These are phyloP conservation scores for Bombus waltoni DNA, from an alignment of 1,140 invertebrate species.

Conservation along the genomic window DNA sequence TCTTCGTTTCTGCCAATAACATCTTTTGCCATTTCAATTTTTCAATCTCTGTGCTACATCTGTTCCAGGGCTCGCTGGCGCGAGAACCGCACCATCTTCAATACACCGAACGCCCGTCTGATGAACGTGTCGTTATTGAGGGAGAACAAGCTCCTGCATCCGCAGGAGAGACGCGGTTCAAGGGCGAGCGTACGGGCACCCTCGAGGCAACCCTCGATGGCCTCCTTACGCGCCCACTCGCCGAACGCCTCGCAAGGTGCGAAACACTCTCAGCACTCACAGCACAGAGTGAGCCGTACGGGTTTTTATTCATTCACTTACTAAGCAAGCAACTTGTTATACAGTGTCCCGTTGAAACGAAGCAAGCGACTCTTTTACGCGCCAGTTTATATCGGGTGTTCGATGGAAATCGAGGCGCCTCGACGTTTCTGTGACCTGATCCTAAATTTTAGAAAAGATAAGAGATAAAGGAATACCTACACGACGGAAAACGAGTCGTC, in stretches of 20 bases:
- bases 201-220: slow-evolving; percentile 91
- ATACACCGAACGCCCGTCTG: slow-evolving; percentile 95
- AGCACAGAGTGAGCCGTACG: slow-evolving; percentile 80
- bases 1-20: no score
- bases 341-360: slow-evolving; percentile 69
- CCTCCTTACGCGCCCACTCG: slow-evolving; percentile 90
- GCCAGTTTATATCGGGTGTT: slow-evolving; percentile 51
- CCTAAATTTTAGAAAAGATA: not conserved
- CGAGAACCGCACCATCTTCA: slow-evolving; percentile 96
- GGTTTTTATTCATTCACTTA: slow-evolving; percentile 82
- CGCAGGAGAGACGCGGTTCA: slow-evolving; percentile 90
- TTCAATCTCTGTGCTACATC: not conserved
- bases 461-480: no score
- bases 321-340: slow-evolving; percentile 81
- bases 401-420: slow-evolving; percentile 57
- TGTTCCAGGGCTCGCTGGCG: slow-evolving; percentile 92
- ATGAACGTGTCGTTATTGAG: slow-evolving; percentile 93
- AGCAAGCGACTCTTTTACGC: slow-evolving; percentile 69
- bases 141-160: slow-evolving; percentile 91
- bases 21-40: not conserved
- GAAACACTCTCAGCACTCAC: slow-evolving; percentile 82
- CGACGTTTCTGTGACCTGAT: not conserved
- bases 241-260: slow-evolving; percentile 90
- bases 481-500: not conserved
- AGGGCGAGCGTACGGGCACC: slow-evolving; percentile 89